These are phyloP conservation scores for Campylomormyrus numenius DNA, from an alignment of 2,113 vertebrate species.

Conservation along the genomic window DNA sequence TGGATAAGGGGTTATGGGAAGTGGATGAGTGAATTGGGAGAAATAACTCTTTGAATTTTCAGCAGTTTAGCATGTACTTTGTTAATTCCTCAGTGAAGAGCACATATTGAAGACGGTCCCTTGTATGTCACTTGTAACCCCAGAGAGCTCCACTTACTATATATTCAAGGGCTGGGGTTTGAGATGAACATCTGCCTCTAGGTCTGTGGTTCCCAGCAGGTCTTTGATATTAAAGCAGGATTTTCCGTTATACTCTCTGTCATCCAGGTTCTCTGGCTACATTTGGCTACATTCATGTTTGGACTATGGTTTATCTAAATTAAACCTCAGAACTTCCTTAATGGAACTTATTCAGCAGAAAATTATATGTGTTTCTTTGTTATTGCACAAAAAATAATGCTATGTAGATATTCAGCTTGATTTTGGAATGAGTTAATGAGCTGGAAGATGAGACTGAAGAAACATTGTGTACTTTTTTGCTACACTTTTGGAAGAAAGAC, in stretches of 20 bases:
- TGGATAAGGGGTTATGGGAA: not conserved
- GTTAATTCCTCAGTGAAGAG: not conserved
- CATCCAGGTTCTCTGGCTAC: not conserved
- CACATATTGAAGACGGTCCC: not conserved
- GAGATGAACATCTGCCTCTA: not conserved
- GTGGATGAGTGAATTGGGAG: not conserved
- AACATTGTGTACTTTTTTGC: conserved; percentile 13
- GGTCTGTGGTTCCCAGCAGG: not conserved
- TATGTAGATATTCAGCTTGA: not conserved
- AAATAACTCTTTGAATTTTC: not conserved
- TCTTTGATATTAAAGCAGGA: not conserved
- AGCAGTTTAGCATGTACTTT: not conserved
- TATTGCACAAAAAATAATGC: not conserved
- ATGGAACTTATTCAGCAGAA: not conserved
- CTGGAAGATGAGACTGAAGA: conserved; percentile 16
- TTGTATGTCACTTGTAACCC: not conserved
- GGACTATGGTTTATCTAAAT: conserved; percentile 11
- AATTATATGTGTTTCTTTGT: not conserved
- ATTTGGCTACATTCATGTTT: not conserved
- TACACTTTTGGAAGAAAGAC: conserved; percentile 15
- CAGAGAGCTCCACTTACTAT: not conserved
- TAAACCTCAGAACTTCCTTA: conserved; percentile 5
- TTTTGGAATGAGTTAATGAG: conserved; percentile 1
- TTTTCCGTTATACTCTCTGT: not conserved
- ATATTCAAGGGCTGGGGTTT: not conserved